Conservation (phyloP, 2,888 invertebrate genomes). For the Hecatera dysodea region DNA sequence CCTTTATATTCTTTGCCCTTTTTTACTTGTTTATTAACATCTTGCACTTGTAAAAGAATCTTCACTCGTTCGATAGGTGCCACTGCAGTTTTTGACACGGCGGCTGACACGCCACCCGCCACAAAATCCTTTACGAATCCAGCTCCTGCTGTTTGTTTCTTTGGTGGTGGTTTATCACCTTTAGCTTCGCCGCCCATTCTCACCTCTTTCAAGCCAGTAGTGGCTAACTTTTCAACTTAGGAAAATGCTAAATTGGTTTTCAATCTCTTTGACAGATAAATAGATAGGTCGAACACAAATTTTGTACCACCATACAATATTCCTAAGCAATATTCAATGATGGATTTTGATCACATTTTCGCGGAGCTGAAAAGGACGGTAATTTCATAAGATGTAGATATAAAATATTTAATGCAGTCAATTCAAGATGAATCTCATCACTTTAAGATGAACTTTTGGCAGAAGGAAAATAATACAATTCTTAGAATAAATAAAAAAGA, state of each 20-base stretch:
- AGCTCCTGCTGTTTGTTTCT: background rate
- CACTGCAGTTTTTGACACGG: slow-evolving; percentile 98
- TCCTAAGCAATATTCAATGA: background rate
- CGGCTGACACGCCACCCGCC: slow-evolving; percentile 98
- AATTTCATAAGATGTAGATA: slow-evolving; percentile 5
- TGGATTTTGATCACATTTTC: slow-evolving; percentile 12
- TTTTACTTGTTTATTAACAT: slow-evolving; percentile 97
- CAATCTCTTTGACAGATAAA: background rate
- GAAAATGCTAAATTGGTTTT: background rate
- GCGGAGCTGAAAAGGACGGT: background rate
- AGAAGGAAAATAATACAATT: background rate
- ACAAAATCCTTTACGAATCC: slow-evolving; percentile 94
- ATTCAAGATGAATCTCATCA: slow-evolving; percentile 9
- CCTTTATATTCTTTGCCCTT: slow-evolving; percentile 97
- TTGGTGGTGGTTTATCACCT: background rate
- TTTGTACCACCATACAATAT: background rate
- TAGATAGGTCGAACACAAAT: background rate
- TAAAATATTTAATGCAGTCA: background rate
- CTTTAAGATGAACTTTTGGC: slow-evolving; percentile 37
- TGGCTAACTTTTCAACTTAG: background rate
- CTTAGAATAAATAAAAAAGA: slow-evolving; percentile 31
- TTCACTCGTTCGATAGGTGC: slow-evolving; percentile 99
- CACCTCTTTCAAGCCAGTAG: background rate
- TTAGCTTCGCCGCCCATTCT: slow-evolving; percentile 27
- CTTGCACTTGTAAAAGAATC: slow-evolving; percentile 98